Percentiles rank a stretch among this genome's conserved stretches.
Evolutionary conservation across 2,113 vertebrate species (phyloP).

Genomic region (Acrocephalus kingi): DNA sequence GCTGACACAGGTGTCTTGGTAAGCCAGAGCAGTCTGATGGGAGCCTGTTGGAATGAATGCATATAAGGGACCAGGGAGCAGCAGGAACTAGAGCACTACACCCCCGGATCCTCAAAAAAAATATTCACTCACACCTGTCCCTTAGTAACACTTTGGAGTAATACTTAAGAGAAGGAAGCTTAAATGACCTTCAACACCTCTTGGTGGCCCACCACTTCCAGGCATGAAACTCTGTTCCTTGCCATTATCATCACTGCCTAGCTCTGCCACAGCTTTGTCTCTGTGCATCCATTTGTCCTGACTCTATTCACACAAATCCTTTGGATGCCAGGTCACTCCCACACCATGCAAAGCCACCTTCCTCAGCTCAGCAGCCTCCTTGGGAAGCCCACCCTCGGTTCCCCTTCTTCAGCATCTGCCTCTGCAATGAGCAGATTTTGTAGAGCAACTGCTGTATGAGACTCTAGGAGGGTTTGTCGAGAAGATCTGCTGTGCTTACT

Average conservation of each 20-base stretch:
- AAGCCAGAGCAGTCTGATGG: not conserved
- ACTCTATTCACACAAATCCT: not conserved
- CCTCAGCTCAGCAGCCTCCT: not conserved
- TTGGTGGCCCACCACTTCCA: not conserved
- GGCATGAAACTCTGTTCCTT: not conserved
- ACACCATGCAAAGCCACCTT: accelerated
- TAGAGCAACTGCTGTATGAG: not conserved
- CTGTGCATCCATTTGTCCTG: not conserved
- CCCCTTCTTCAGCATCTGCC: not conserved
- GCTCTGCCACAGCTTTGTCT: not conserved
- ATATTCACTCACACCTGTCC: not conserved
- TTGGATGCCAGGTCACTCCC: not conserved
- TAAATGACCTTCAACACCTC: not conserved
- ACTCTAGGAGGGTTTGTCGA: not conserved
- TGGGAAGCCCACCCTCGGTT: not conserved
- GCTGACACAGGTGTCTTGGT: accelerated
- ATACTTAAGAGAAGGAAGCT: not conserved
- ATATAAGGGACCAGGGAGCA: not conserved
- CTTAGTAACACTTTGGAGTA: not conserved
- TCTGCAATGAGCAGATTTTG: not conserved
- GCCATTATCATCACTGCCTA: not conserved
- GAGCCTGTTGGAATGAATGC: not conserved
- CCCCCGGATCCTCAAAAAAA: not conserved
- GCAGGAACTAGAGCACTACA: accelerated
- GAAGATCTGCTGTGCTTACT: not conserved